phyloP scores from a whole-genome alignment of 2,113 vertebrate species.

The Limnothrissa miodon region DNA sequence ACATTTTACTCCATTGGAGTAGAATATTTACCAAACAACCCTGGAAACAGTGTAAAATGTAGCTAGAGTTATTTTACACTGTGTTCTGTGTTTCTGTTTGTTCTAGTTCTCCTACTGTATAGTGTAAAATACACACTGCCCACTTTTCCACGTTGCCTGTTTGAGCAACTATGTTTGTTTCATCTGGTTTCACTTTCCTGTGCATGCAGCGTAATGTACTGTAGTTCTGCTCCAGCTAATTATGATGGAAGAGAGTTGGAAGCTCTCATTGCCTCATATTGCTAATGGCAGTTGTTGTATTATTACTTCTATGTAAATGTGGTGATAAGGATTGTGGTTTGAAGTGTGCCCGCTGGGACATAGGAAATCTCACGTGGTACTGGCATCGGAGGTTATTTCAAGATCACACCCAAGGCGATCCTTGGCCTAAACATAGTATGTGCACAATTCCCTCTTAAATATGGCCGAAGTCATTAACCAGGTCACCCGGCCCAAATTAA shows the following conservation, averaged over 20 bases:
- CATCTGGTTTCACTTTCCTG: neutral
- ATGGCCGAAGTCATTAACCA: conserved; percentile 7
- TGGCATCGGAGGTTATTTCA: neutral
- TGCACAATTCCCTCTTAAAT: neutral
- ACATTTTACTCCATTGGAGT: too few relatives aligned
- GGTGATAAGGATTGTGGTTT: conserved; percentile 38
- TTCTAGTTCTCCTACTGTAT: too few relatives aligned
- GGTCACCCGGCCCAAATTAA: neutral
- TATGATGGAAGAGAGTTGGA: conserved; percentile 34
- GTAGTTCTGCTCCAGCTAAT: neutral
- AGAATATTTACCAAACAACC: too few relatives aligned
- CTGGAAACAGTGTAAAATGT: too few relatives aligned
- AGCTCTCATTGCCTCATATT: conserved; percentile 35
- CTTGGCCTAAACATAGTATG: neutral
- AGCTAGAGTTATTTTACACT: too few relatives aligned
- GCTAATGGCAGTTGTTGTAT: conserved; percentile 34
- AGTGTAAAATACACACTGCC: too few relatives aligned
- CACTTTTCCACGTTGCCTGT: too few relatives aligned
- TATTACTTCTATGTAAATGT: conserved; percentile 35
- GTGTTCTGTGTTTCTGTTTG: too few relatives aligned
- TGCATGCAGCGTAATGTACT: neutral
- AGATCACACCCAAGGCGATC: conserved; percentile 5
- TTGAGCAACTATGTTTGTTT: neutral
- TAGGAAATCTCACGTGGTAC: conserved; percentile 23
- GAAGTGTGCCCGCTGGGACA: conserved; percentile 35